Conservation (phyloP, 1,140 invertebrate species). For the Ruditapes philippinarum region DNA sequence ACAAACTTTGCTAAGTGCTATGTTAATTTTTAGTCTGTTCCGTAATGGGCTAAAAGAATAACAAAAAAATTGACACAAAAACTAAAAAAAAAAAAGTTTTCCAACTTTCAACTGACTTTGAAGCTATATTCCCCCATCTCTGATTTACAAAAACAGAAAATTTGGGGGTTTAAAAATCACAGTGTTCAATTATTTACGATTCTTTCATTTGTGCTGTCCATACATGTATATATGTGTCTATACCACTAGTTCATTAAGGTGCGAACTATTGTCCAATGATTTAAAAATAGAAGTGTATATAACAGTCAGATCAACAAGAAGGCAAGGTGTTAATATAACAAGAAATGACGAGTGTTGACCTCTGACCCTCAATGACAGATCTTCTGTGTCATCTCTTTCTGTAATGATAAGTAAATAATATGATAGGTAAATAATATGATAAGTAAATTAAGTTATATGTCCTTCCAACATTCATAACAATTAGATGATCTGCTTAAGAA, state of each 20-base stretch:
- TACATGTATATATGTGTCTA: neutral
- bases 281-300: neutral
- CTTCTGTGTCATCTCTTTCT: conserved; percentile 82
- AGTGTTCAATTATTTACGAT: neutral
- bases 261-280: neutral
- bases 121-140: no score
- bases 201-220: neutral
- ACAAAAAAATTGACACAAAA: no score
- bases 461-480: no score
- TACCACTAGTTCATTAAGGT: neutral
- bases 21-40: no score
- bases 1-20: no score
- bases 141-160: no score
- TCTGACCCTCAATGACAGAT: conserved; percentile 72
- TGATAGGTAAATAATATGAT: neutral
- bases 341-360: neutral
- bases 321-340: neutral
- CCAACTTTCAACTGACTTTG: no score
- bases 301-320: neutral
- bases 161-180: no score
- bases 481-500: no score
- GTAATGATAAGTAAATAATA: conserved; percentile 64
- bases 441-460: neutral
- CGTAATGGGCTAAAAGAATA: no score
- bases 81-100: no score